Conservation (phyloP, 2,888 invertebrate species). For the Scrobipalpa atriplicella region DNA sequence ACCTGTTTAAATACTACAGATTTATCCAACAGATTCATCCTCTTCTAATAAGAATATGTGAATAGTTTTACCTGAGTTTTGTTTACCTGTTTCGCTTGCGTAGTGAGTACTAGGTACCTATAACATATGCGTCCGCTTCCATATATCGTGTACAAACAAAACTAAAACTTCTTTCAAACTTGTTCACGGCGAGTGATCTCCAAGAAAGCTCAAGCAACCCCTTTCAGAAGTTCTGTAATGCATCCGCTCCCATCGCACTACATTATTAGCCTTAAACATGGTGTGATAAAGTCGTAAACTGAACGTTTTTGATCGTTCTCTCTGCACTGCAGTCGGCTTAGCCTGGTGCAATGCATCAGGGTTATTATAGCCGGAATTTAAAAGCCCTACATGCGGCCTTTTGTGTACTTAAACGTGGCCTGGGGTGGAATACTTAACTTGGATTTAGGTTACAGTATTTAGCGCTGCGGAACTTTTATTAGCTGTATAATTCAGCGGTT, state of each 20-base stretch:
- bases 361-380: constrained; percentile 24
- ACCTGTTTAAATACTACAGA: no score
- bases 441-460: constrained; percentile 26
- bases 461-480: constrained; percentile 18
- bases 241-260: neutral
- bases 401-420: constrained; percentile 23
- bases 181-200: neutral
- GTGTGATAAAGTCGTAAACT: constrained; percentile 18
- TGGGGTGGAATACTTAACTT: constrained; percentile 17
- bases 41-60: neutral
- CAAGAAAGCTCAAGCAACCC: neutral
- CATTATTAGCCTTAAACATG: constrained; percentile 22
- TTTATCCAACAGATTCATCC: no score
- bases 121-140: neutral
- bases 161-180: constrained; percentile 1
- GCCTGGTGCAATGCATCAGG: constrained; percentile 35
- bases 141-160: neutral
- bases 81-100: neutral
- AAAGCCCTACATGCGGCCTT: constrained; percentile 24
- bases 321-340: constrained; percentile 32
- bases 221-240: neutral
- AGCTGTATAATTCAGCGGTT: constrained; percentile 7
- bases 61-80: neutral
- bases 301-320: constrained; percentile 20
- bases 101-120: no score